Base-by-base conservation (phyloP, 2,888 invertebrate genomes). In the Magallana nippona region DNA sequence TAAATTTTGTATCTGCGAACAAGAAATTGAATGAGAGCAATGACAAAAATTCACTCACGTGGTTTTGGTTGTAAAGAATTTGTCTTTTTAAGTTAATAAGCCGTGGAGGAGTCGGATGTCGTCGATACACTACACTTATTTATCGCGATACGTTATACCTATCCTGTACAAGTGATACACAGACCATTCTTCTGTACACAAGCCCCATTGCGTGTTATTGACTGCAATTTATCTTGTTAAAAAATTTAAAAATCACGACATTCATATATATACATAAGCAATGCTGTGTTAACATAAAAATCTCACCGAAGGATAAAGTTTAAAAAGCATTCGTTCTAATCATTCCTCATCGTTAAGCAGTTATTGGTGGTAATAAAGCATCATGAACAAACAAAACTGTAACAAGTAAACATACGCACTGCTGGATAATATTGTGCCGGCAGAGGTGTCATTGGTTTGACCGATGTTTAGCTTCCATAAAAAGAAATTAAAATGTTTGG, bases 391-490 rank as follows among this genome's bases (percentile, higher is more conserved):
- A 8, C 27, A 71, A 71, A 27, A 22, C 22, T 13, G 13, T 32
- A 71, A 11, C 11, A 22, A 22, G 5, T 15, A 11, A 15, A 22
- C 13, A 15, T 15, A 19, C 3, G 22, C 3, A 63, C 19, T 8
- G 63, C 13, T 1, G 27, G 71, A 71, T 15, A 71, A 71, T 1
- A 5, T 17, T 5, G 71, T 3, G 15, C 71, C 71, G 15, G 71
- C 15, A 11, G 71, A 71, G 10, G 71, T 71, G 1, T 2, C 13
- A 3, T 71, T 71, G 5, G 5, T 44, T 44, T 44, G 44, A 44
- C 85, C 86, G 1, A 89, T 85, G 71, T 82, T 86, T 10, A 88
- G 79, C 58, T 86, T 87, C 90, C 90, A 90, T 10, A 88, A 81
- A 71, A 88, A 86, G 78, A 88, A 88, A 79, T 90, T 90, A 17